Percentiles rank a stretch among this genome's conserved stretches.
Evolutionary conservation across 2,797 vertebrate genomes (phyloP).

Genomic region (Nannoperca obscura): DNA sequence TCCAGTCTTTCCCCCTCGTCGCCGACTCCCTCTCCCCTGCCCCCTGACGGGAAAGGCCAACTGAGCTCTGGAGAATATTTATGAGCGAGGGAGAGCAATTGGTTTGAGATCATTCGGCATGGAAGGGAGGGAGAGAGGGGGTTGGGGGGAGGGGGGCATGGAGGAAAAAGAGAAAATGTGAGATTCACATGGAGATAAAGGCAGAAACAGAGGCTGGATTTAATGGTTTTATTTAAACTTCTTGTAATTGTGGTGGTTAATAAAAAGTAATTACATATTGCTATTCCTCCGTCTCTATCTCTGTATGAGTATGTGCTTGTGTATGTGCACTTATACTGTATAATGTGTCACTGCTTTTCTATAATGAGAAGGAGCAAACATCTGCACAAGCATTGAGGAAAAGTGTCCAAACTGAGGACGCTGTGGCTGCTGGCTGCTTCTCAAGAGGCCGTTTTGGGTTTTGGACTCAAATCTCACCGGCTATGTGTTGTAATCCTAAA

Average conservation of each 20-base stretch:
- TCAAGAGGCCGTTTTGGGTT: neutral
- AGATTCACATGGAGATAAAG: conserved; percentile 40
- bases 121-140: conserved; percentile 16
- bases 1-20: conserved; percentile 22
- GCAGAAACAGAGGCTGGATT: conserved; percentile 33
- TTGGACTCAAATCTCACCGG: neutral
- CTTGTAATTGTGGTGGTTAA: conserved; percentile 43
- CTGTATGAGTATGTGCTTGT: neutral
- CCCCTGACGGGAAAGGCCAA: conserved; percentile 76
- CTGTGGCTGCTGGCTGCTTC: neutral
- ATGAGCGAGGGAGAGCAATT: conserved; percentile 75
- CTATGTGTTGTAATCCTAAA: too few species aligned
- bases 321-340: neutral
- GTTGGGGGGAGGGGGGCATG: neutral
- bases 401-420: neutral
- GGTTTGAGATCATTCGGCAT: conserved; percentile 74
- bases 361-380: neutral
- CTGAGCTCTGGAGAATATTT: conserved; percentile 80
- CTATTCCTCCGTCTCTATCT: neutral
- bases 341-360: neutral
- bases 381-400: neutral
- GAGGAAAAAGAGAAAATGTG: conserved; percentile 14
- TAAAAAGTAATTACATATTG: conserved; percentile 39
- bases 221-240: conserved; percentile 53
- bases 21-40: conserved; percentile 50